These are phyloP conservation scores for Podargus strigoides DNA, from an alignment of 2,797 vertebrate genomes.

Conservation along the genomic window DNA sequence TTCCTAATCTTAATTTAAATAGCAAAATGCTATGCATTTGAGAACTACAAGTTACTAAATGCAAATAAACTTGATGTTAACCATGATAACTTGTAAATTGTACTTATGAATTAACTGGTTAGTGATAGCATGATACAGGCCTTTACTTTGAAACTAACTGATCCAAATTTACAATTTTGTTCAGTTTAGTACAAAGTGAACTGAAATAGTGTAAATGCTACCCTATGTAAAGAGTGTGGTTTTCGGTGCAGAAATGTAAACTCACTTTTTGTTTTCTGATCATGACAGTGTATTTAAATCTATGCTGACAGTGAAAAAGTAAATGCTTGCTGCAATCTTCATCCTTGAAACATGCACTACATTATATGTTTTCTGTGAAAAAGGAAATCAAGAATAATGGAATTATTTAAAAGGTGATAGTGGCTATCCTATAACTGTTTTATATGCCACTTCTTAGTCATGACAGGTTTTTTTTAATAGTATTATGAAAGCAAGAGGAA, in stretches of 20 bases:
- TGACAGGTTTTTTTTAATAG: not conserved
- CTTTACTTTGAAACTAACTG: not conserved
- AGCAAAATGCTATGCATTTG: not conserved
- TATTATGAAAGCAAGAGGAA: not conserved
- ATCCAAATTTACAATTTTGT: not conserved
- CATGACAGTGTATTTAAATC: not conserved
- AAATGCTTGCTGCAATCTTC: not conserved
- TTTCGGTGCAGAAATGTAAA: not conserved
- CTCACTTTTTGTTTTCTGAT: not conserved
- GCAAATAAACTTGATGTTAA: not conserved
- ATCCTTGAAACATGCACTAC: not conserved
- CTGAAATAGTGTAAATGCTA: not conserved
- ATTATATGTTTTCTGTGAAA: not conserved
- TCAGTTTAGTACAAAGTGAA: not conserved
- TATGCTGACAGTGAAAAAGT: not conserved
- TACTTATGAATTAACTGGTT: not conserved
- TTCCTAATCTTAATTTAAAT: not conserved
- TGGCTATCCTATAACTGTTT: not conserved
- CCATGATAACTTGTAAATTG: not conserved
- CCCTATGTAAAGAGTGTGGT: fast-evolving
- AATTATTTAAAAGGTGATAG: not conserved
- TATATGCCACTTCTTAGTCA: not conserved
- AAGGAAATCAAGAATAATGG: not conserved
- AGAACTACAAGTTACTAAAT: not conserved
- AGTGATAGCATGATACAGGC: not conserved